Conservation (phyloP, 1,140 invertebrate genomes). For the Cylas formicarius region DNA sequence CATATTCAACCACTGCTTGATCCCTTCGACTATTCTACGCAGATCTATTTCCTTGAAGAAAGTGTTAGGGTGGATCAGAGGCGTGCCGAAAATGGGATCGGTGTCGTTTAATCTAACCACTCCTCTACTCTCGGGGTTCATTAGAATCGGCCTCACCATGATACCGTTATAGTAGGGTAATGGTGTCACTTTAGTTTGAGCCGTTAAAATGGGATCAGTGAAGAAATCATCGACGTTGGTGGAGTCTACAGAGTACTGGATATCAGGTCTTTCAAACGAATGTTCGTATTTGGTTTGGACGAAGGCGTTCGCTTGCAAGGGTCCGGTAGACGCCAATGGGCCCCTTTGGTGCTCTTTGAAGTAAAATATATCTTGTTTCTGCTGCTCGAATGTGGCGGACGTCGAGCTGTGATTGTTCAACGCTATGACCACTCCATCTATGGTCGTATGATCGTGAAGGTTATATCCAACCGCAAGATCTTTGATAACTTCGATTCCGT, state of each 20-base stretch:
- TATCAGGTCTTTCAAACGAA: constrained; percentile 48
- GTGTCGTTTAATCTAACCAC: constrained; percentile 48
- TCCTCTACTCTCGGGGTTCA: constrained; percentile 54
- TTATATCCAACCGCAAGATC: constrained; percentile 65
- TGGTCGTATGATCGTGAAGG: constrained; percentile 66
- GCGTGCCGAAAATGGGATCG: constrained; percentile 51
- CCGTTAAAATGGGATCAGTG: constrained; percentile 45
- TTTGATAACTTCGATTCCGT: constrained; percentile 52
- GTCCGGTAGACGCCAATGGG: constrained; percentile 46
- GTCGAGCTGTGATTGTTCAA: constrained; percentile 49
- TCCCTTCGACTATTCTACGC: constrained; percentile 47
- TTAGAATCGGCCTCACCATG: constrained; percentile 40
- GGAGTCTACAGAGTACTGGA: constrained; percentile 57
- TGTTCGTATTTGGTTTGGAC: constrained; percentile 45
- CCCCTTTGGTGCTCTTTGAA: constrained; percentile 44
- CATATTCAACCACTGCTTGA: constrained; percentile 45
- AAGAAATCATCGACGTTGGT: constrained; percentile 42
- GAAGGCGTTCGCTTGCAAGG: constrained; percentile 47
- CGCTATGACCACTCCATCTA: constrained; percentile 50
- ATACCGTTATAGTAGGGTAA: constrained; percentile 47
- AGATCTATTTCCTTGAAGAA: constrained; percentile 52
- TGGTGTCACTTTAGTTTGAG: constrained; percentile 44
- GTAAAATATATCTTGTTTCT: constrained; percentile 46
- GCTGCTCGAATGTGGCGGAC: constrained; percentile 44
- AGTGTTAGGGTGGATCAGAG: constrained; percentile 61